Base-by-base conservation (phyloP, 2,113 vertebrate species). In the Orycteropus afer region DNA sequence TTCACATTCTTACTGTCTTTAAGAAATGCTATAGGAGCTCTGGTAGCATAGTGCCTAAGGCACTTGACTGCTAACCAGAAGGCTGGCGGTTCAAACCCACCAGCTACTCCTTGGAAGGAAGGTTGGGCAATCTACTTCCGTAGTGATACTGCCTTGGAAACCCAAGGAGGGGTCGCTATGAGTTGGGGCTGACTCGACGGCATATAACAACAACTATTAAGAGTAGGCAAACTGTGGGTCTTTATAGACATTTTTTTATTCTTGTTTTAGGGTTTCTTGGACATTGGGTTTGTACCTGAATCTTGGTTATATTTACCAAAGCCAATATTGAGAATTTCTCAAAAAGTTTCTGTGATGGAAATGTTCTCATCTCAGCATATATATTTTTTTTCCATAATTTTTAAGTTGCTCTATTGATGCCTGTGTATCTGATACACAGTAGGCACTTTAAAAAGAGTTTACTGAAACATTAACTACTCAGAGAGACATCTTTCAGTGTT, bases 371-470 rank as follows among this genome's bases (percentile, higher is more conserved):
- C 63, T 74, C 51, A 67, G 3, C 8, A 83, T 4, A 67, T 51
- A 51, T 88, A 25, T 13, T 55, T 77, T 85, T 85, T 84, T 5
- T 0, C 15, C 37, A 29, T 8, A 89, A 71, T n/a, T 6, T 67
- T 7, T 42, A 81, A 69, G 12, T 84, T 95, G 13, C 3, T 47
- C 25, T 67, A 87, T 29, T 9, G 9, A 73, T 53, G 32, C 2
- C 15, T 79, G 12, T 34, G 18, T 65, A 71, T 86, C 47, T 87
- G 47, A 14, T 9, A 88, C 18, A 84, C 37, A 67, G 2, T 42
- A 76, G 61, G n/a, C 77, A 77, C 47, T 91, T 88, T 87, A n/a
- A 92, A 86, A 93, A 88, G 22, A 90, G 40, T 25, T 93, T 74
- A 67, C 23, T 79, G 65, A 89, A 69, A 45, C 81, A 27, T 51